phyloP scores from a whole-genome alignment of 2,888 invertebrate species.

The Platycheirus rosarum region DNA sequence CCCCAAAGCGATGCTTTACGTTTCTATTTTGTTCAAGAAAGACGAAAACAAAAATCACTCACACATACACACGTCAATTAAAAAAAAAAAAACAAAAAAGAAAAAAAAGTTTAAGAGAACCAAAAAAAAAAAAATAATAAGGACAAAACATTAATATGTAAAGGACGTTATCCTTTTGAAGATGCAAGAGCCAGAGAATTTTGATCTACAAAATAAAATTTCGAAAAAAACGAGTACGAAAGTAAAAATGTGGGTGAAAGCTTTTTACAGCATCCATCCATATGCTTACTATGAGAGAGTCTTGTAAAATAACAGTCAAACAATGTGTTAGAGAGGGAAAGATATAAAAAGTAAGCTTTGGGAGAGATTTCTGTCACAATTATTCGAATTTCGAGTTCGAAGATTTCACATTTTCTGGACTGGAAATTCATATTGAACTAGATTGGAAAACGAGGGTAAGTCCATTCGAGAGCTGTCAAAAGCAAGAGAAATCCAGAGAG shows the following conservation, averaged over 20 bases:
- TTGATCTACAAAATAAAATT: constrained; percentile 48
- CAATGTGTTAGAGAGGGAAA: no score
- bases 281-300: constrained; percentile 27
- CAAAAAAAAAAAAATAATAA: constrained; percentile 36
- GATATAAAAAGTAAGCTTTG: constrained; percentile 7
- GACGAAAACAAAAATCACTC: constrained; percentile 30
- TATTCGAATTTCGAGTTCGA: constrained; percentile 34
- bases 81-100: constrained; percentile 17
- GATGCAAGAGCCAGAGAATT: constrained; percentile 53
- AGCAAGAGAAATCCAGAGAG: background rate
- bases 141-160: constrained; percentile 41
- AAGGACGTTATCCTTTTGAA: constrained; percentile 73
- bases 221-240: constrained; percentile 13
- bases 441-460: background rate
- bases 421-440: constrained; percentile 35
- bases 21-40: constrained; percentile 24
- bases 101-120: constrained; percentile 22
- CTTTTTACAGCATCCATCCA: constrained; percentile 58
- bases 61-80: constrained; percentile 24
- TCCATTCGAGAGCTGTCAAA: background rate
- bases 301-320: constrained; percentile 33
- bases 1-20: constrained; percentile 36
- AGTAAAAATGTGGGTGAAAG: constrained; percentile 69
- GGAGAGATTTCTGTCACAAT: constrained; percentile 9
- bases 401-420: constrained; percentile 31